phyloP scores from a whole-genome alignment of 1,140 invertebrate genomes.

The Drosophila ercepeae region DNA sequence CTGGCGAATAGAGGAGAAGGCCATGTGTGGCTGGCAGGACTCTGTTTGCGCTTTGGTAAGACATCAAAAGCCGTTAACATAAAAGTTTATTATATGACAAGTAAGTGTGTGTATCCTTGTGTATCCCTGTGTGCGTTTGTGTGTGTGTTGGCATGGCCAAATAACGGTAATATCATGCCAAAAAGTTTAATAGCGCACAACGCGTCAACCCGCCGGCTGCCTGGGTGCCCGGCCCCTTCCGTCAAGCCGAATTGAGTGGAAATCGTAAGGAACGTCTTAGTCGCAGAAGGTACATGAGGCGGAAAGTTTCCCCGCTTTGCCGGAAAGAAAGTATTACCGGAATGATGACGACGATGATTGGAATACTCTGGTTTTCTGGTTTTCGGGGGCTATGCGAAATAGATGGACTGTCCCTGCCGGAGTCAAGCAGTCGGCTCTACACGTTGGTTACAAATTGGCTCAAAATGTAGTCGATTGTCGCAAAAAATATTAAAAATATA shows the following conservation, averaged over 20 bases:
- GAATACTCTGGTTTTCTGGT: conserved; percentile 22
- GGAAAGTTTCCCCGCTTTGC: conserved; percentile 40
- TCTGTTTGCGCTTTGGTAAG: conserved; percentile 55
- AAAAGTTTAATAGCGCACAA: conserved; percentile 79
- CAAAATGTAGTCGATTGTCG: too few species aligned
- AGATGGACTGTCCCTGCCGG: conserved; percentile 11
- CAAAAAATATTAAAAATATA: too few species aligned
- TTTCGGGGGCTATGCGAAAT: conserved; percentile 22
- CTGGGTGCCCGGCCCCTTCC: conserved; percentile 1
- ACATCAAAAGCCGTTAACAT: conserved; percentile 76
- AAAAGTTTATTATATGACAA: conserved; percentile 82
- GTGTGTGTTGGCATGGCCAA: conserved; percentile 38
- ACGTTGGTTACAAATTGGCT: neutral
- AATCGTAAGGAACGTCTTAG: conserved; percentile 62
- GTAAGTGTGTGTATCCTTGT: conserved; percentile 45
- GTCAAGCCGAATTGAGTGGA: conserved; percentile 72
- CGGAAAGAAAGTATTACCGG: conserved; percentile 27
- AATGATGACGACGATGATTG: conserved; percentile 43
- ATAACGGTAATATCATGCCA: conserved; percentile 76
- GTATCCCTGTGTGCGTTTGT: conserved; percentile 15
- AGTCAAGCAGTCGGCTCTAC: neutral
- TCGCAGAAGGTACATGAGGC: conserved; percentile 64
- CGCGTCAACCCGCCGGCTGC: conserved; percentile 58
- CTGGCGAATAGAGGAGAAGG: conserved; percentile 15
- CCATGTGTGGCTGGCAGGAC: conserved; percentile 50